A percentile compares a stretch with the other conserved stretches of the same genome.
Evolutionary conservation across 1,140 invertebrate genomes (phyloP).

Genomic region (Drosophila tristis): DNA sequence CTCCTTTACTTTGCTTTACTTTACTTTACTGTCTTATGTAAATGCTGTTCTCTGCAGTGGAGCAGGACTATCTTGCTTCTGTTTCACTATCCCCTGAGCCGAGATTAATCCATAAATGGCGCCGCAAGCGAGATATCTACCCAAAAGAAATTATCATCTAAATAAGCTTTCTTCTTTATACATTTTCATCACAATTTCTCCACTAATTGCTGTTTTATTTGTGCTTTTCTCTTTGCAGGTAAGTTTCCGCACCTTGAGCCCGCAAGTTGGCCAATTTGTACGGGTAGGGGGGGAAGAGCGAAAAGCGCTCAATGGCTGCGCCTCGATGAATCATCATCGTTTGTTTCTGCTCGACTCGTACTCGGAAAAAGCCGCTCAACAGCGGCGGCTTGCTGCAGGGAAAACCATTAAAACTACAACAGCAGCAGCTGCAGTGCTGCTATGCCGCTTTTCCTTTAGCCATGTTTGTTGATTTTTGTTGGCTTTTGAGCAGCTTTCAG

Average conservation of each 20-base stretch:
- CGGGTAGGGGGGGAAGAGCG: background rate
- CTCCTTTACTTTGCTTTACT: too few species aligned
- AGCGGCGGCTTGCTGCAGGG: slow-evolving; percentile 5
- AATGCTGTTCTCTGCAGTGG: too few species aligned
- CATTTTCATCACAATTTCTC: slow-evolving; percentile 1
- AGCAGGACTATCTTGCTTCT: too few species aligned
- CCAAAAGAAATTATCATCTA: background rate
- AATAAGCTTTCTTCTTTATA: too few species aligned
- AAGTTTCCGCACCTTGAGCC: slow-evolving; percentile 21
- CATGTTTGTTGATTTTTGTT: too few species aligned
- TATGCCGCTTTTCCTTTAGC: slow-evolving; percentile 27
- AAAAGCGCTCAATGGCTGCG: slow-evolving; percentile 12
- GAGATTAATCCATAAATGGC: too few species aligned
- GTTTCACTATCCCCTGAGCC: too few species aligned
- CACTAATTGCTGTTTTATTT: slow-evolving; percentile 31
- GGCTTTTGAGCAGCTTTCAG: slow-evolving; percentile 29
- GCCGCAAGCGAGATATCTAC: slow-evolving; percentile 1
- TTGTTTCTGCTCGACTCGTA: too few species aligned
- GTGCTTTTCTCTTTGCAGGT: slow-evolving; percentile 42
- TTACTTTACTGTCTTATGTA: too few species aligned
- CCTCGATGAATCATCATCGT: slow-evolving; percentile 46
- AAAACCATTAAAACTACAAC: slow-evolving; percentile 38
- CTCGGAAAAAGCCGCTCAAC: slow-evolving; percentile 32
- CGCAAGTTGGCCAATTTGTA: slow-evolving; percentile 22
- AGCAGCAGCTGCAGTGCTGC: slow-evolving; percentile 21